Percentiles rank a stretch among this genome's conserved stretches.
Conservation (phyloP, 1,140 invertebrate genomes). For the Alviniconcha marisindica region DNA sequence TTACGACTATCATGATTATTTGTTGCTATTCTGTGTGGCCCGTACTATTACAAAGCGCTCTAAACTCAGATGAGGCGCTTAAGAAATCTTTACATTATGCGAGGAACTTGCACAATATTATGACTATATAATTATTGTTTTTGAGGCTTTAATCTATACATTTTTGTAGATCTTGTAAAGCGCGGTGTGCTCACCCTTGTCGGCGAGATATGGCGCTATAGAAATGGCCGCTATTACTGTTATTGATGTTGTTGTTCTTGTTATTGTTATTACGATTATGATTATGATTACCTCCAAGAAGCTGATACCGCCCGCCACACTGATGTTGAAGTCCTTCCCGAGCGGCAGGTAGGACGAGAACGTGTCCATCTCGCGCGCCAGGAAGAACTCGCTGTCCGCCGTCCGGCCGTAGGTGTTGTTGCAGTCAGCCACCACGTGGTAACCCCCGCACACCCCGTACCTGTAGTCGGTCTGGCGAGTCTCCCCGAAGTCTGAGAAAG, state of each 20-base stretch:
- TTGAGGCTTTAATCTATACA: no score
- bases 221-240: neutral
- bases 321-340: constrained; percentile 41
- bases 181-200: no score
- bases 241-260: neutral
- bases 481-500: constrained; percentile 42
- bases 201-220: no score
- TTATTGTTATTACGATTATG: neutral
- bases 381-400: constrained; percentile 40
- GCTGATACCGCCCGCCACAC: constrained; percentile 35
- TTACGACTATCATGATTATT: no score
- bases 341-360: constrained; percentile 43
- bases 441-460: constrained; percentile 48
- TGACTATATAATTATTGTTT: no score
- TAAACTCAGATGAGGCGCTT: no score
- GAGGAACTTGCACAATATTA: no score
- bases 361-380: constrained; percentile 45
- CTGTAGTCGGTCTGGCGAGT: neutral
- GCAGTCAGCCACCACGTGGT: constrained; percentile 45
- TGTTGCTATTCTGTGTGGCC: no score
- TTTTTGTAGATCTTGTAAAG: no score
- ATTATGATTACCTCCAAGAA: constrained; percentile 42
- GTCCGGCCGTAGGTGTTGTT: constrained; percentile 53
- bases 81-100: no score
- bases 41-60: no score